Percentiles rank a stretch among this genome's conserved stretches.
phyloP scores from a whole-genome alignment of 2,888 invertebrate genomes.

The Eulithis testata region DNA sequence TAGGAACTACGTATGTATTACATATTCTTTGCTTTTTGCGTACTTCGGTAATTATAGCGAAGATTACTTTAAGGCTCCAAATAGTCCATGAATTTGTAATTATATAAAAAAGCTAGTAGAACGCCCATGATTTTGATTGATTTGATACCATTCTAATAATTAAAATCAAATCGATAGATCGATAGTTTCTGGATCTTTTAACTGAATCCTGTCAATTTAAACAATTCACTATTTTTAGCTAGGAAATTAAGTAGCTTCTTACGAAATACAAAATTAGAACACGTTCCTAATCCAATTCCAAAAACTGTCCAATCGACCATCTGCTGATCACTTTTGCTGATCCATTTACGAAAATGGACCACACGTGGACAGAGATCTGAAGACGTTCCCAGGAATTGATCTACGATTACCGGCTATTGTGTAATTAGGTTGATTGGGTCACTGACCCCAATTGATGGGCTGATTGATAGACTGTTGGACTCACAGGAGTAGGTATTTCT shows the following conservation, averaged over 20 bases:
- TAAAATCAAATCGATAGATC: too few relatives aligned
- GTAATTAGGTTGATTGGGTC: conserved; percentile 57
- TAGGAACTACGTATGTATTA: too few relatives aligned
- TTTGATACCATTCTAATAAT: too few relatives aligned
- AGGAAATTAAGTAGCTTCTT: neutral
- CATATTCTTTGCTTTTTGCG: too few relatives aligned
- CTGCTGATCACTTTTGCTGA: conserved; percentile 36
- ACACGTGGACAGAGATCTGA: conserved; percentile 47
- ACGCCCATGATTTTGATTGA: neutral
- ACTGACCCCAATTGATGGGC: conserved; percentile 19
- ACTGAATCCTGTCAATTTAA: too few relatives aligned
- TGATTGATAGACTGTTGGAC: conserved; percentile 23
- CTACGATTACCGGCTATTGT: conserved; percentile 63
- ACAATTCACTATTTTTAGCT: too few relatives aligned
- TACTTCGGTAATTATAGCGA: conserved; percentile 24
- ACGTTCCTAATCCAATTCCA: conserved; percentile 23
- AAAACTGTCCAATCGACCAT: conserved; percentile 20
- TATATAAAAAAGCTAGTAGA: neutral
- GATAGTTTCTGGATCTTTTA: too few relatives aligned
- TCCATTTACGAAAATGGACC: conserved; percentile 48
- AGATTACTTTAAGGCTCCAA: neutral
- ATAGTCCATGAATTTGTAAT: conserved; percentile 2
- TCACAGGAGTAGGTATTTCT: conserved; percentile 8
- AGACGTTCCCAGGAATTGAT: conserved; percentile 59
- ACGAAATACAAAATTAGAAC: conserved; percentile 12